phyloP scores from a whole-genome alignment of 2,888 invertebrate species.

The Agriopis leucophaearia region DNA sequence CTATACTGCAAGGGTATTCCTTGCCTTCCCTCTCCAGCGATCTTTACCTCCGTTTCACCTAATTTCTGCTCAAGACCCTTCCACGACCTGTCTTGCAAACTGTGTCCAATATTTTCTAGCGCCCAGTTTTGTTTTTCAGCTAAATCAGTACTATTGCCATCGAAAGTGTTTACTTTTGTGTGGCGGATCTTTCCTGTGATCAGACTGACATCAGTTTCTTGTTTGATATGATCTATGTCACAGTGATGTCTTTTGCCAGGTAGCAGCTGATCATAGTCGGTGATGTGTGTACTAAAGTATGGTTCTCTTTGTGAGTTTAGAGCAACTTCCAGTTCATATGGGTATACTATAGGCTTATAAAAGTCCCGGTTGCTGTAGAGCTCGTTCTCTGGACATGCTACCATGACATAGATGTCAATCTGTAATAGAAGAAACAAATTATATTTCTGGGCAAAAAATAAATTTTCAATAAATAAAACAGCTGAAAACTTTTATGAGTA shows the following conservation, averaged over 20 bases:
- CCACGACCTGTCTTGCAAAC: slow-evolving; percentile 91
- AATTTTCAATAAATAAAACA: neutral
- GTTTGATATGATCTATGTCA: slow-evolving; percentile 72
- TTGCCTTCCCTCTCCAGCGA: slow-evolving; percentile 89
- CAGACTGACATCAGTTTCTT: slow-evolving; percentile 89
- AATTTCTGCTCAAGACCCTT: slow-evolving; percentile 94
- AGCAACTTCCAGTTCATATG: slow-evolving; percentile 96
- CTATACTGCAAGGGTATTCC: slow-evolving; percentile 92
- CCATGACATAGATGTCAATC: slow-evolving; percentile 96
- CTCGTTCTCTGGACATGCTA: slow-evolving; percentile 97
- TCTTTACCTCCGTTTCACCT: slow-evolving; percentile 90
- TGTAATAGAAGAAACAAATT: slow-evolving; percentile 63
- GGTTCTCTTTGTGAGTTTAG: slow-evolving; percentile 87
- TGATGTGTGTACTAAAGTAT: slow-evolving; percentile 87
- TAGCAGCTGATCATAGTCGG: slow-evolving; percentile 92
- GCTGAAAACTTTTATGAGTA: too few species aligned
- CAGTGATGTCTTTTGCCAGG: slow-evolving; percentile 87
- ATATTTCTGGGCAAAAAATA: neutral
- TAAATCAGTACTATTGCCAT: slow-evolving; percentile 68
- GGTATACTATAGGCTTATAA: slow-evolving; percentile 95
- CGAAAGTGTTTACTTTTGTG: slow-evolving; percentile 68
- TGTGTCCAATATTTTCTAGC: slow-evolving; percentile 87
- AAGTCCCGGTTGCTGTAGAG: slow-evolving; percentile 94
- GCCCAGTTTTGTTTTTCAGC: slow-evolving; percentile 83
- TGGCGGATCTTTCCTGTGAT: slow-evolving; percentile 90